Base-by-base conservation (phyloP, 2,888 invertebrate genomes). In the Synanthedon formicaeformis region DNA sequence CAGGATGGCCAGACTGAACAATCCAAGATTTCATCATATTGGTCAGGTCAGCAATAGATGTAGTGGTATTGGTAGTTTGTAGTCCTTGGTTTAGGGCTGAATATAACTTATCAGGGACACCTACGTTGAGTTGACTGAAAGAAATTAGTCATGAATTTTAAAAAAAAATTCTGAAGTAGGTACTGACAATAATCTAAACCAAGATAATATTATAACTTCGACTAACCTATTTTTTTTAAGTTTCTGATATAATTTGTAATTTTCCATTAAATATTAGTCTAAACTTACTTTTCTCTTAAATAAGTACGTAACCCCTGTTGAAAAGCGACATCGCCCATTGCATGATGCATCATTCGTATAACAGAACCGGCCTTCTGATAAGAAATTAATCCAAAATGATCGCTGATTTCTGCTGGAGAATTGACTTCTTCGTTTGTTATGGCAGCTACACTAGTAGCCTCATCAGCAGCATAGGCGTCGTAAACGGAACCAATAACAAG, bases 401-500 rank as follows among this genome's bases (percentile, higher is more conserved):
- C 84, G 34, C 82, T 81, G 16, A 93, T 90, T 71, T 93, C 90
- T 0, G 75, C 71, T 4, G 92, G 91, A 0, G 90, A 90, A 55
- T 88, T 85, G 0, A 92, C 91, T 12, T 88, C 66, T 1, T 71
- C 60, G 51, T 90, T 84, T 4, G 88, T 90, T 65, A 94, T 85
- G 0, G 94, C 85, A 51, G 89, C 80, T 0, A 84, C 64, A 6
- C 74, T 69, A 0, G 75, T 69, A 0, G 78, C 73, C 51, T 90
- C 87, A 58, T 94, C 94, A 13, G 81, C 84, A 4, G 71, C 76
- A 56, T 93, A 89, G 0, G 91, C 92, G 0, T 81, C 65, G 56
- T 94, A 94, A 0, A 94, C 71, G 53, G 92, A 91, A 40, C 92
- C 90, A 0, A 71, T 80, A 5, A 86, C 81, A 0, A 94, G 91